These are phyloP conservation scores for Zosterops lateralis DNA, from an alignment of 2,113 vertebrate species.

Conservation along the genomic window DNA sequence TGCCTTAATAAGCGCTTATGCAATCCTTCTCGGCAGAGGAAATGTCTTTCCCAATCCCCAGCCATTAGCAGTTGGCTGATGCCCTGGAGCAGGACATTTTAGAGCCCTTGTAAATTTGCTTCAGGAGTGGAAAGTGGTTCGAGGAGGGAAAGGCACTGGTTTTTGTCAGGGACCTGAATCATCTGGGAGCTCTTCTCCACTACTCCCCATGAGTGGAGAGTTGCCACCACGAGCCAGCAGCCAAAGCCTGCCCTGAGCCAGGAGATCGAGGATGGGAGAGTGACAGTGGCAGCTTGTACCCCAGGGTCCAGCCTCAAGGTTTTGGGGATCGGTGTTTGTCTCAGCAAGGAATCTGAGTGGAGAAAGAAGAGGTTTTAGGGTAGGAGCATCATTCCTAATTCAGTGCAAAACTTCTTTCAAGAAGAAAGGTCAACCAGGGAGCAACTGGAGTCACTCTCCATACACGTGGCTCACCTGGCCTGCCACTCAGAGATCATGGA, in stretches of 20 bases:
- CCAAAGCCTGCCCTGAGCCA: not conserved
- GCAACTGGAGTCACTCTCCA: not conserved
- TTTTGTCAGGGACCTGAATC: not conserved
- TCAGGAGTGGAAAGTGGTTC: conserved; percentile 35
- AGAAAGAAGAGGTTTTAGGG: not conserved
- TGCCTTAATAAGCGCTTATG: conserved; percentile 50
- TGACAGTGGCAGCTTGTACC: not conserved
- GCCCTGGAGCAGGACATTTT: conserved; percentile 56
- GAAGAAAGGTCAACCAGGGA: not conserved
- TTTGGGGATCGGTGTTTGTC: not conserved
- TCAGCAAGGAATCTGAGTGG: not conserved
- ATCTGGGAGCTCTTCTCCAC: not conserved
- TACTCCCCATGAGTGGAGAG: rapidly evolving
- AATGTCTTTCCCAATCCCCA: conserved; percentile 60
- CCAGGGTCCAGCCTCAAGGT: rapidly evolving
- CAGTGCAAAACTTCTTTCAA: not conserved
- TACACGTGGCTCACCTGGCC: rapidly evolving
- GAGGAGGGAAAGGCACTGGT: not conserved
- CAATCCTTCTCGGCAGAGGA: conserved; percentile 25
- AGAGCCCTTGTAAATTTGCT: conserved; percentile 59
- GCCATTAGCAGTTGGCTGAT: conserved; percentile 45
- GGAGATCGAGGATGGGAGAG: rapidly evolving
- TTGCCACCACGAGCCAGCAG: not conserved
- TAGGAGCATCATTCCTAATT: not conserved
- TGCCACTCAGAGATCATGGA: not conserved